phyloP scores from a whole-genome alignment of 2,888 invertebrate genomes.

The Belgica antarctica region DNA sequence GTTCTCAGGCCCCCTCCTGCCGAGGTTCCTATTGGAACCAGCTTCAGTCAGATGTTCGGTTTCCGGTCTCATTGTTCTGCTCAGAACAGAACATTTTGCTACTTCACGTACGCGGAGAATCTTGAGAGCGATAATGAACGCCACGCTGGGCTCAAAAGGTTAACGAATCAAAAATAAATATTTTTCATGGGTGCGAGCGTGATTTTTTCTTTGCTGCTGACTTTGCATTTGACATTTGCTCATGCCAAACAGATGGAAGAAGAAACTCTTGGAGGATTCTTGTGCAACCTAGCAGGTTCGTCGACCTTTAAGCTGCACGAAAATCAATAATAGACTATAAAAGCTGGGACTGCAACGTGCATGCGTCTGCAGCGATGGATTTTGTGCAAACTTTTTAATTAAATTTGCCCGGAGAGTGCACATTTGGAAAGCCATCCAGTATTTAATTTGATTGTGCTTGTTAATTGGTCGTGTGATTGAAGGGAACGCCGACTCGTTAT shows the following conservation, averaged over 20 bases:
- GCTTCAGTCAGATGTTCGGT: not conserved
- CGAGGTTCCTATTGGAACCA: no score
- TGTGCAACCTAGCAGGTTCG: constrained; percentile 27
- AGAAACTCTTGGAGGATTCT: not conserved
- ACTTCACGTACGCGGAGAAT: not conserved
- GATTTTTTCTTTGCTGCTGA: not conserved
- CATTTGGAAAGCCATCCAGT: no score
- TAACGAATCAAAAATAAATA: constrained; percentile 14
- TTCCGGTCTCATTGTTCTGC: not conserved
- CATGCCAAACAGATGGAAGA: not conserved
- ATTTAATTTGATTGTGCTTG: not conserved
- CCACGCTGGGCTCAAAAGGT: constrained; percentile 17
- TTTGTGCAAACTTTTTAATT: not conserved
- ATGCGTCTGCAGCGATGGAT: constrained; percentile 21
- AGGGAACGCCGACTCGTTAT: not conserved
- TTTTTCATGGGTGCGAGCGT: not conserved
- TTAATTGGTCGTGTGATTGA: not conserved
- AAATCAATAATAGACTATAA: constrained; percentile 17
- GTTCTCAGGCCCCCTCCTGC: no score
- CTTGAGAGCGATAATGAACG: constrained; percentile 1
- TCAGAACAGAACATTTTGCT: not conserved
- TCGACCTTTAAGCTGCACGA: constrained; percentile 33
- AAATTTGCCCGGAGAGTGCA: no score
- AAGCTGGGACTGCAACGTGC: constrained; percentile 18
- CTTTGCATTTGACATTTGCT: constrained; percentile 5